Base-by-base conservation (phyloP, 2,888 invertebrate genomes). In the Ethmia dodecea region DNA sequence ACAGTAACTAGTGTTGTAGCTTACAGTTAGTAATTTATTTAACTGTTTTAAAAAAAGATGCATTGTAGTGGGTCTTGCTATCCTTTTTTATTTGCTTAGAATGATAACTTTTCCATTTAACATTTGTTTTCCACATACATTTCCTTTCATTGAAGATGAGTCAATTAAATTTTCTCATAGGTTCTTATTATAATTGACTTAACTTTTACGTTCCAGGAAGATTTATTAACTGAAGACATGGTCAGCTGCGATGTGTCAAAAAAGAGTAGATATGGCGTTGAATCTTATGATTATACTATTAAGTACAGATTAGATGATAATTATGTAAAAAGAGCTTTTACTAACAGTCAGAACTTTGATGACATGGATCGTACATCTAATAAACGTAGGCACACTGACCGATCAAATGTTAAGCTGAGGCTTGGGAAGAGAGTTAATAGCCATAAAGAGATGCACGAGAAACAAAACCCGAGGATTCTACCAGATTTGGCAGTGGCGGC, bases 211-310 rank as follows among this genome's bases (percentile, higher is more conserved):
- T 80, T 81, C n/a, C 91, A 94, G 79, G 95, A 95, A 64, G 94
- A 95, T 49, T 88, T 92, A 0, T 73, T 96, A 33, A 91, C 93
- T 14, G 93, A 94, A 62, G 92, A 93, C 52, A 88, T 96, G 78
- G 90, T 91, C 8, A 90, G 90, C 26, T 94, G 94, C 73, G 93
- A 92, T 70, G 94, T 95, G 6, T 90, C 91, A 76, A 72, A 90
- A 83, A 57, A 88, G 76, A 64, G 89, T 79, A 63, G 88, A 88
- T 68, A 91, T 89, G 79, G 91, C 64, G 92, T 94, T 32, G 94
- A 95, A 74, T 91, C 91, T 67, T 94, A 95, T 73, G 91, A 93
- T 72, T 92, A 91, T 66, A 89, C 89, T 24, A 72, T 89, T 50
- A 89, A 88, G 54, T 90, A 90, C 71, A 88, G 89, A 47, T 77